Percentiles rank a stretch among this genome's conserved stretches.
Evolutionary conservation across 2,113 vertebrate species (phyloP).

Genomic region (Macquaria australasica): DNA sequence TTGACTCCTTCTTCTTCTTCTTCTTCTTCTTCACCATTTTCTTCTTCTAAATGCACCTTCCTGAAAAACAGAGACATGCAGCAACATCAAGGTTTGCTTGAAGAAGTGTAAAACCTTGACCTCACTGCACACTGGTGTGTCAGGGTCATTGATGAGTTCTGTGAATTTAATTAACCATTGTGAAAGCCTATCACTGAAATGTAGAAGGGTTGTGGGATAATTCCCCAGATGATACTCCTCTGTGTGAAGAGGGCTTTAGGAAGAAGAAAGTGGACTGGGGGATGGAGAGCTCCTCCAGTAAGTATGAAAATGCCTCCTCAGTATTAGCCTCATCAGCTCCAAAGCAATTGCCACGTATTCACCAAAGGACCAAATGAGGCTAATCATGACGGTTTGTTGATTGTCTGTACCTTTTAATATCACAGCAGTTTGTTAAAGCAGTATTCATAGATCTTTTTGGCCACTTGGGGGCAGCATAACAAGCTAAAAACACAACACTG

Average conservation of each 20-base stretch:
- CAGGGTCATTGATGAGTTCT: slow-evolving; percentile 13
- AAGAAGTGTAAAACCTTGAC: slow-evolving; percentile 7
- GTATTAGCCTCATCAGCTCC: not conserved
- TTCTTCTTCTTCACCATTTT: not conserved
- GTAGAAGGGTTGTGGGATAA: not conserved
- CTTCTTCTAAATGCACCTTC: not conserved
- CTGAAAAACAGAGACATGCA: not conserved
- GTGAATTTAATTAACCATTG: not conserved
- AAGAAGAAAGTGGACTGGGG: not conserved
- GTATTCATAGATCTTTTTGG: not conserved
- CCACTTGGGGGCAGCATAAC: not conserved
- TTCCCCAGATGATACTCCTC: not conserved
- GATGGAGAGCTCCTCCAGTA: not conserved
- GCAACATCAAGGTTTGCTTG: not conserved
- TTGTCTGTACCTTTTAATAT: not conserved
- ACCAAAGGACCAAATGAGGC: not conserved
- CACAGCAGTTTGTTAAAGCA: not conserved
- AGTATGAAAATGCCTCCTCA: not conserved
- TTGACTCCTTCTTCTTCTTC: no score
- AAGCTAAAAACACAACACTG: not conserved
- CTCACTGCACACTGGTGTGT: not conserved
- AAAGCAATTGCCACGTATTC: not conserved
- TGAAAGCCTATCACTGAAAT: slow-evolving; percentile 9
- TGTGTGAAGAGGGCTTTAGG: not conserved
- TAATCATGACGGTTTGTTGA: not conserved